These are phyloP conservation scores for Leptopilina syphax DNA, from an alignment of 2,888 invertebrate genomes.

Conservation along the genomic window DNA sequence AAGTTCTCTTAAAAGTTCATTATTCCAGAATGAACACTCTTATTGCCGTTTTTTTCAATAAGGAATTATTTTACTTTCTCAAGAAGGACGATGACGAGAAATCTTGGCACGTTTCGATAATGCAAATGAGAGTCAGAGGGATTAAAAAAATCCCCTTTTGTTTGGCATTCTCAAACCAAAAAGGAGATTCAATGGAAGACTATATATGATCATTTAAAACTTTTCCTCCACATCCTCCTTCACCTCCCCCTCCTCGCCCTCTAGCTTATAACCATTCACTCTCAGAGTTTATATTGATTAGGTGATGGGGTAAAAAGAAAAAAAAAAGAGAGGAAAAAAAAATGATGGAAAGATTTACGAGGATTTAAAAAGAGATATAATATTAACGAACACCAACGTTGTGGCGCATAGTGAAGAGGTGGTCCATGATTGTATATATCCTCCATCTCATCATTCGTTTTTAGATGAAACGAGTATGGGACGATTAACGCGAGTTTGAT, in stretches of 20 bases:
- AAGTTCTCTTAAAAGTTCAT: not conserved
- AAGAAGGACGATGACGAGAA: not conserved
- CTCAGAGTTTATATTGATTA: not conserved
- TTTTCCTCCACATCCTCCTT: not conserved
- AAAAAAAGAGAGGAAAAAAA: not conserved
- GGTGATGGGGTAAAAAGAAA: not conserved
- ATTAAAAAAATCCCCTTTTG: constrained; percentile 16
- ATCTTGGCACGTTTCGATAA: constrained; percentile 20
- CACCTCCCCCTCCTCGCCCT: too few relatives aligned
- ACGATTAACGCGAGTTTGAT: constrained; percentile 63
- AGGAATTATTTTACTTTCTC: not conserved
- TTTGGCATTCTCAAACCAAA: constrained; percentile 17
- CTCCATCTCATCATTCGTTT: constrained; percentile 63
- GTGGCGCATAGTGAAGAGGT: constrained; percentile 59
- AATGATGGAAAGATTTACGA: constrained; percentile 25
- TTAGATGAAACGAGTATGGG: constrained; percentile 60
- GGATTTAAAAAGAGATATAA: constrained; percentile 17
- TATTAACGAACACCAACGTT: constrained; percentile 56
- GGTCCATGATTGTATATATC: constrained; percentile 59
- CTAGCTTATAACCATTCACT: too few relatives aligned
- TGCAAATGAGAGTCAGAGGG: constrained; percentile 30
- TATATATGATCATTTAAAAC: not conserved
- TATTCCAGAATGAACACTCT: not conserved
- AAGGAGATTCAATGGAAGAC: constrained; percentile 7
- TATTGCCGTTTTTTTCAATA: constrained; percentile 22